Evolutionary conservation across 2,797 vertebrate species (phyloP), one percentile per base, ranked within the genome.

Genomic region (Rhabdomys pumilio): DNA sequence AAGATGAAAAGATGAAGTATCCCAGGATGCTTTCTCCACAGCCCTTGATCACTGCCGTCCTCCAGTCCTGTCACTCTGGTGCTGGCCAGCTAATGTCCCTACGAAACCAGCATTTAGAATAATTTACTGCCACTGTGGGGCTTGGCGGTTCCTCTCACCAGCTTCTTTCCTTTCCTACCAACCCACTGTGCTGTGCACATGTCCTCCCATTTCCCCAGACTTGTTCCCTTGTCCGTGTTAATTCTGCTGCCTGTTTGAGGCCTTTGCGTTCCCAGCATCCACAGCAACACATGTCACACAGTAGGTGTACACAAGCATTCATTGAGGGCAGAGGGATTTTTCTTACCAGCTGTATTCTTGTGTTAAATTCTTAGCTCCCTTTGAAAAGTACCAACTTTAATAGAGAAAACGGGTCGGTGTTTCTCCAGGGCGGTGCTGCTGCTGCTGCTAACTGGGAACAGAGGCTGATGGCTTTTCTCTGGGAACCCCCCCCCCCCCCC

Each of bases 61-160:
- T 72, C 4, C 20, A 12, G 38, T 44, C 5, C 63, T 59, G 26
- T 53, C 41, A 1, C 67, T 69, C 34, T 20, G 31, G 24, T n/a
- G 31, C 44, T 41, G 4, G 34, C 34, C 8, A 55, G 19, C 38
- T 47, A 47, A 5, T 31, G 12, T 20, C n/a, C 75, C 34, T 0
- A 4, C 2, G n/a, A 67, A 41, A 19, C 53, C 53, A 1, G 50
- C 29, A 38, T 41, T n/a, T 61, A 38, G 69, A 38, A 29, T 55
- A 24, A 4, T 9, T 38, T 3, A 0, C 29, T 9, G 19, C 53
- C 17, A 1, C 15, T 0, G 0, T 0, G 34, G 50, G 31, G 1
- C 1, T 24, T 12, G 47, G 5, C 26, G 14, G 15, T 2, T n/a
- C 38, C 7, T 17, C n/a, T 31, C 1, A 0, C 22, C 0, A 1